Percentiles rank a stretch among this genome's conserved stretches.
These are phyloP conservation scores for Ictalurus punctatus DNA, from an alignment of 2,113 vertebrate genomes.

Conservation along the genomic window DNA sequence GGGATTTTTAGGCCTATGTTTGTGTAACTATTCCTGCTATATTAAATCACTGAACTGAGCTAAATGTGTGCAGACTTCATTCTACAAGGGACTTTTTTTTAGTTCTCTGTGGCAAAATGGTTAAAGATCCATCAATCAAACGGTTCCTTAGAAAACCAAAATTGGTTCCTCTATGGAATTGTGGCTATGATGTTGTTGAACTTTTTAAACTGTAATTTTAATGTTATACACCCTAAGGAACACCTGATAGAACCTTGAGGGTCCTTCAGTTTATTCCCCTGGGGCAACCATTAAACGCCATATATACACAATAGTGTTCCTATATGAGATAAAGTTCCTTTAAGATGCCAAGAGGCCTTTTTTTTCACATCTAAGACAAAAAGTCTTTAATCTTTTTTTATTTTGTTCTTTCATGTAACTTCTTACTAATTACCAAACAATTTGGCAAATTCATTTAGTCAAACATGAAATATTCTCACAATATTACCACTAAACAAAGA, in stretches of 20 bases:
- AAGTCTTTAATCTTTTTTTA: not conserved
- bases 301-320: not conserved
- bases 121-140: not conserved
- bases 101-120: not conserved
- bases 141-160: not conserved
- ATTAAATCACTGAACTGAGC: not conserved
- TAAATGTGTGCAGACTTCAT: constrained; percentile 2
- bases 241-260: not conserved
- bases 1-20: not conserved
- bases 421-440: not conserved
- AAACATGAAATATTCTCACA: not conserved
- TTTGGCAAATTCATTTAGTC: not conserved
- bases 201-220: not conserved
- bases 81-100: not conserved
- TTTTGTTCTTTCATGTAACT: not conserved
- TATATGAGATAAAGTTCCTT: not conserved
- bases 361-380: not conserved
- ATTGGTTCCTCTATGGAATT: not conserved
- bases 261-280: not conserved
- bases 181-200: not conserved
- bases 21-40: not conserved
- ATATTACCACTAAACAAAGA: not conserved
- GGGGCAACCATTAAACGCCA: not conserved
- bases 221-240: not conserved
- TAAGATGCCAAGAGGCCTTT: no score